Evolutionary conservation across 2,113 vertebrate species (phyloP), one percentile per base, ranked within the genome.

Genomic region (Notothenia coriiceps): DNA sequence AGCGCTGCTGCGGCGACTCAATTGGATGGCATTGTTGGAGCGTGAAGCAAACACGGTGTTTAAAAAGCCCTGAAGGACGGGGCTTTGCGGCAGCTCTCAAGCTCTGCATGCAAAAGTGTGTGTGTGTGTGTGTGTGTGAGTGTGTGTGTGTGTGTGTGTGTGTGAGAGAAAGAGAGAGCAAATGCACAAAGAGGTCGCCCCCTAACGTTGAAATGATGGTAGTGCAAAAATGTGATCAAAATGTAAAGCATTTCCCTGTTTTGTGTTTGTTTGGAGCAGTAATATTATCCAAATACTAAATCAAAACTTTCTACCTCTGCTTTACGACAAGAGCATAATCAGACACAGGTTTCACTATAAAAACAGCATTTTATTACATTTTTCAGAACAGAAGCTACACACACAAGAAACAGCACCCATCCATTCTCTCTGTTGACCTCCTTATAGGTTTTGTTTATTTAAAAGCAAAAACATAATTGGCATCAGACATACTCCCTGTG

Each of bases 41-140:
- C 86, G 72, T 88, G 85, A 89, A 81, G 87, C 52, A 52, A 86
- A 86, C 89, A 59, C 84, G 65, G 80, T 69, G 78, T 79, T 86
- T 83, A 77, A 84, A 80, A 88, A 84, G 64, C 86, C 85, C 73
- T 46, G 64, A 70, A 92, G 89, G 85, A 92, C 73, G 77, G 83
- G 85, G 91, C 91, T 94, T 91, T 93, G 91, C 92, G 76, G 93
- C 89, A 93, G 86, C 83, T 80, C 61, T 74, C 2, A 68, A 68
- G 63, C 80, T 50, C 74, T 59, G 35, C 50, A 12, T 12, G 43
- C 70, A 25, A 43, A 25, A 25, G 43, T 40, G 15, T 51, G 54
- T 60, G 61, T 40, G 20, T 55, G 65, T 60, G 22, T 25, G 43
- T 40, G 15, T 51, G 54, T 60, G 61, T 40, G 20, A 50, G 65